Evolutionary conservation across 2,797 vertebrate genomes (phyloP).

Genomic region (Ceryle rudis): DNA sequence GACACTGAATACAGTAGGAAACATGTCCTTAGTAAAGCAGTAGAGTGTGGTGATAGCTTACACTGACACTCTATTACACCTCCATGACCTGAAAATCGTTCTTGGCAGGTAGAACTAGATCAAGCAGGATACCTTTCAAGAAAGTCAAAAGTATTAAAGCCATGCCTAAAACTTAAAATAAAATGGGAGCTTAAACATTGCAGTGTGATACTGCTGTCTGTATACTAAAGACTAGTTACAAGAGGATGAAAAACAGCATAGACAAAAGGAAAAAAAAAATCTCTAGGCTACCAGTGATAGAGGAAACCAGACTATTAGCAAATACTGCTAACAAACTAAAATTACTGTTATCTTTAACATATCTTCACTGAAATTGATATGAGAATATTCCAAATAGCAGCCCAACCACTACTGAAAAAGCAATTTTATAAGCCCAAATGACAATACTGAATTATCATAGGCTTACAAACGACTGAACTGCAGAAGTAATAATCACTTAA

Average conservation of each 20-base stretch:
- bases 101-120: neutral
- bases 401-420: neutral
- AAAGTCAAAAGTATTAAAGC: neutral
- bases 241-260: neutral
- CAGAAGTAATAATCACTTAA: neutral
- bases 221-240: neutral
- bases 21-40: neutral
- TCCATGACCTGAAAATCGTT: neutral
- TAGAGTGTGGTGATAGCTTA: neutral
- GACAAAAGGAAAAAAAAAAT: neutral
- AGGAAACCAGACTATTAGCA: neutral
- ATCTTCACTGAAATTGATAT: neutral
- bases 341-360: neutral
- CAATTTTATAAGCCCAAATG: neutral
- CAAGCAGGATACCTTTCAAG: neutral
- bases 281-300: neutral
- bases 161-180: neutral
- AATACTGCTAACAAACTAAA: neutral
- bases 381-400: neutral
- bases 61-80: neutral
- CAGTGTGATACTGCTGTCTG: neutral
- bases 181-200: neutral
- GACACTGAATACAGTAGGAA: neutral
- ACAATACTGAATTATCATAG: neutral
- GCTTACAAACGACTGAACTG: neutral